phyloP scores from a whole-genome alignment of 2,797 vertebrate genomes.

The Darevskia mixta region DNA sequence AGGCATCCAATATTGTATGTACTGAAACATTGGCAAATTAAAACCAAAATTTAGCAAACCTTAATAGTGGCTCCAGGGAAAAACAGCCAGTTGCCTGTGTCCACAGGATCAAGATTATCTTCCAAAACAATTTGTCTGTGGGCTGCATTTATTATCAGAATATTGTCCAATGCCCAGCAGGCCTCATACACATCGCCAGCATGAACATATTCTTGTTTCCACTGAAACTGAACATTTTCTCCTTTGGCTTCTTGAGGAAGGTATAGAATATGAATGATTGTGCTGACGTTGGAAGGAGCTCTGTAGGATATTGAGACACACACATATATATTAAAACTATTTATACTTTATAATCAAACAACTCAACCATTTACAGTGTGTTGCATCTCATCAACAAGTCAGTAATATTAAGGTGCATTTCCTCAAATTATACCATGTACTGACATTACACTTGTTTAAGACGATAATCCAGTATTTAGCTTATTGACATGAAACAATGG shows the following conservation, averaged over 20 bases:
- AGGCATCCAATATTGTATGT: background rate
- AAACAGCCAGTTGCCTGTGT: constrained; percentile 99
- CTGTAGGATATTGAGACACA: constrained; percentile 74
- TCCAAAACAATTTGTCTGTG: constrained; percentile 91
- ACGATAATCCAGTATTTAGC: background rate
- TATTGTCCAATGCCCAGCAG: constrained; percentile 96
- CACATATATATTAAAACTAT: constrained; percentile 27
- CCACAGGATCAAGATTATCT: constrained; percentile 93
- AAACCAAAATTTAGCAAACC: constrained; percentile 80
- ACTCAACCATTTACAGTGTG: background rate
- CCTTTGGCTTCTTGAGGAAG: constrained; percentile 87
- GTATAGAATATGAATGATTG: constrained; percentile 92
- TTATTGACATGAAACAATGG: background rate
- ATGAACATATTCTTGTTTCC: constrained; percentile 89
- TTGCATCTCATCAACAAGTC: background rate
- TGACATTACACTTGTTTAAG: background rate
- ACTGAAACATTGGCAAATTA: constrained; percentile 15
- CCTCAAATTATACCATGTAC: background rate
- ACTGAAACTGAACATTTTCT: constrained; percentile 88
- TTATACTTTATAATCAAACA: background rate
- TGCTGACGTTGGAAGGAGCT: constrained; percentile 93
- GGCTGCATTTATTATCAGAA: constrained; percentile 92
- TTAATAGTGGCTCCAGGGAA: constrained; percentile 97
- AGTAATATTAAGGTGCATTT: background rate
- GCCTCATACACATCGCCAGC: constrained; percentile 93